phyloP scores from a whole-genome alignment of 2,113 vertebrate species.

The Chloebia gouldiae region DNA sequence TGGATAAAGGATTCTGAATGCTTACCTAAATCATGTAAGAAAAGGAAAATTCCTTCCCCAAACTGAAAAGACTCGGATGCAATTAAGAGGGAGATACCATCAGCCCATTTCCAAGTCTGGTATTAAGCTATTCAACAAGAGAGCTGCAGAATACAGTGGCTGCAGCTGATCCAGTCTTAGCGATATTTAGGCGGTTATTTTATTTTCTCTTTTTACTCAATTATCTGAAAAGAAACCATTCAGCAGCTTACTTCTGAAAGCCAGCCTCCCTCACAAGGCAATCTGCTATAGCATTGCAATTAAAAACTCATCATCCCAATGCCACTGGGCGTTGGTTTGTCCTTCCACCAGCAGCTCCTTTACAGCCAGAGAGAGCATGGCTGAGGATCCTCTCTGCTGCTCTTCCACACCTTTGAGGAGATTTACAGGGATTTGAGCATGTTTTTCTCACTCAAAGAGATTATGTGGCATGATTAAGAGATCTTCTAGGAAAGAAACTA shows the following conservation, averaged over 20 bases:
- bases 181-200: not conserved
- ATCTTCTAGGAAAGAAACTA: not conserved
- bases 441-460: slow-evolving; percentile 11
- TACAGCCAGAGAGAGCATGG: not conserved
- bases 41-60: slow-evolving; percentile 22
- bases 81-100: slow-evolving; percentile 26
- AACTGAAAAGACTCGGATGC: not conserved
- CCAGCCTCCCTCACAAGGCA: not conserved
- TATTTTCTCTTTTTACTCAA: not conserved
- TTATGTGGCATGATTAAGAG: slow-evolving; percentile 33
- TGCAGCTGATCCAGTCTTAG: not conserved
- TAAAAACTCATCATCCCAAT: not conserved
- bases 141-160: not conserved
- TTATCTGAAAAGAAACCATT: slow-evolving; percentile 30
- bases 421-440: slow-evolving; percentile 22
- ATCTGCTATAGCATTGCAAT: not conserved
- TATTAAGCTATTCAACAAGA: not conserved
- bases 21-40: not conserved
- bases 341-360: not conserved
- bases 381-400: not conserved
- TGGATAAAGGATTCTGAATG: not conserved
- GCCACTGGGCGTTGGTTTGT: not conserved
- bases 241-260: slow-evolving; percentile 33
- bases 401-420: not conserved
- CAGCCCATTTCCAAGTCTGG: not conserved